A percentile compares a stretch with the other conserved stretches of the same genome.
Evolutionary conservation across 2,888 invertebrate genomes (phyloP).

Genomic region (Meta bourneti): DNA sequence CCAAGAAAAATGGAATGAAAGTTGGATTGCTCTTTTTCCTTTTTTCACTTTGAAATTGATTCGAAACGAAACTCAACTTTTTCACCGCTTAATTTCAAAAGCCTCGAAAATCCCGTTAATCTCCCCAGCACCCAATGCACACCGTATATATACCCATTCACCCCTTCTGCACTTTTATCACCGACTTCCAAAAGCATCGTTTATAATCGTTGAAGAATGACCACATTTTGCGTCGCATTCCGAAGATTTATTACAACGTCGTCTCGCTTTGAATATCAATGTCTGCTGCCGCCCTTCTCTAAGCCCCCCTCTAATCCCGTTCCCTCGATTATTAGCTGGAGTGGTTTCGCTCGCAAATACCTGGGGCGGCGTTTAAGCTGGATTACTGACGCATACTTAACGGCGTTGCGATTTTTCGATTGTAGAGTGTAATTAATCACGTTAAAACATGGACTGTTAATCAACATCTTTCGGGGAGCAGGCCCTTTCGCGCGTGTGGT

Average conservation of each 20-base stretch:
- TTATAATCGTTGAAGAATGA: constrained; percentile 15
- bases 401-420: background rate
- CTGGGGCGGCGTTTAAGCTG: background rate
- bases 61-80: too few relatives aligned
- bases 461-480: background rate
- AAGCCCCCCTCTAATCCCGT: constrained; percentile 3
- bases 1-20: too few relatives aligned
- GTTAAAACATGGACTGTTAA: background rate
- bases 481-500: too few relatives aligned
- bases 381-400: constrained; percentile 18
- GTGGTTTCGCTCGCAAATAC: background rate
- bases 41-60: too few relatives aligned
- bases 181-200: background rate
- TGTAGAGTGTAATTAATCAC: constrained; percentile 21
- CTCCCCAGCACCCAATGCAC: too few relatives aligned
- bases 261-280: constrained; percentile 15
- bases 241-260: constrained; percentile 17
- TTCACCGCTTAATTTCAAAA: too few relatives aligned
- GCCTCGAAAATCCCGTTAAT: too few relatives aligned
- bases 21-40: too few relatives aligned
- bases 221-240: background rate
- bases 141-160: background rate
- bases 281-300: background rate
- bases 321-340: constrained; percentile 2
- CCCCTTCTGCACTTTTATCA: constrained; percentile 2